Evolutionary conservation across 2,888 invertebrate genomes (phyloP).

Genomic region (Epicampocera succincta): DNA sequence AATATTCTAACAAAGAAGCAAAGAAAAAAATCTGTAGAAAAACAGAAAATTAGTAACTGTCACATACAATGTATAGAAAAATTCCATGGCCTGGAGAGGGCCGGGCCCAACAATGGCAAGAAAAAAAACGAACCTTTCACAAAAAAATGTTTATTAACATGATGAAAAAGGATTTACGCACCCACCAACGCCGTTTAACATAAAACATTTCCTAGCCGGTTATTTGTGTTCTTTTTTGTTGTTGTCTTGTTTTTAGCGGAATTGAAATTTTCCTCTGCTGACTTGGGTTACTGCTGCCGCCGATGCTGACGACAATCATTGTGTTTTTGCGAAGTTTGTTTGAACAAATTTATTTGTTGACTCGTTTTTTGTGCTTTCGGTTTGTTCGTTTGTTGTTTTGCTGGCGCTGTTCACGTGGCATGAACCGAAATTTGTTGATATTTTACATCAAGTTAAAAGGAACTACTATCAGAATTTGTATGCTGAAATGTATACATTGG

Average conservation of each 20-base stretch:
- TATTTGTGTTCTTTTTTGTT: constrained; percentile 15
- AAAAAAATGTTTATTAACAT: constrained; percentile 10
- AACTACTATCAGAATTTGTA: constrained; percentile 21
- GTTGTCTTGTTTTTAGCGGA: constrained; percentile 3
- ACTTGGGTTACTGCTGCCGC: constrained; percentile 31
- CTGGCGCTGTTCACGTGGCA: constrained; percentile 5
- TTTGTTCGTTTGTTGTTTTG: background rate
- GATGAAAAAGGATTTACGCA: constrained; percentile 68
- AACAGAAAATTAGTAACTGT: constrained; percentile 1
- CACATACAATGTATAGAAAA: background rate
- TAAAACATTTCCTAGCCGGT: constrained; percentile 67
- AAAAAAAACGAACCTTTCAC: background rate
- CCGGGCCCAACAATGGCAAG: background rate
- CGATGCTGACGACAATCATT: constrained; percentile 23
- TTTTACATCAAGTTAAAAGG: constrained; percentile 37
- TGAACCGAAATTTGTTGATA: constrained; percentile 42
- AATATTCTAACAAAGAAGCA: constrained; percentile 16
- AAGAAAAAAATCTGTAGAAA: background rate
- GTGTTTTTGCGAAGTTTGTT: constrained; percentile 37
- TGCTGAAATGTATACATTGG: constrained; percentile 26
- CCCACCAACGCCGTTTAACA: constrained; percentile 67
- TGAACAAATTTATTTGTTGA: constrained; percentile 33
- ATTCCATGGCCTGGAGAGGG: background rate
- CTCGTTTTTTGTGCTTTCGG: background rate
- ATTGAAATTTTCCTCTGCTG: constrained; percentile 49